Percentiles rank a stretch among this genome's conserved stretches.
These are phyloP conservation scores for Holotrichia oblita DNA, from an alignment of 1,140 invertebrate genomes.

Conservation along the genomic window DNA sequence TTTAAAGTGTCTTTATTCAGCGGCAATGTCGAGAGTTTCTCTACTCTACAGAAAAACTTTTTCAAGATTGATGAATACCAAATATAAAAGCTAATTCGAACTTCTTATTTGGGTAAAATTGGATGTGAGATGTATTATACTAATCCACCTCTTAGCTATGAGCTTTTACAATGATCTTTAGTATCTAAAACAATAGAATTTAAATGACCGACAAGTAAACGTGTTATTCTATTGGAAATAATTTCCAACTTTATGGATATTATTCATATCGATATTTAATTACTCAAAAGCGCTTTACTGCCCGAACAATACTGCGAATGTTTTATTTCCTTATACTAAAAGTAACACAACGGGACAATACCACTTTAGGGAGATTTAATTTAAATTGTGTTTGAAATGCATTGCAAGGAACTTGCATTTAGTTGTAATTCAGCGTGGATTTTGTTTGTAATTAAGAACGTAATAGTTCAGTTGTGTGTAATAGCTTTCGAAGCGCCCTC, in stretches of 20 bases:
- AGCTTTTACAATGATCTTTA: not conserved
- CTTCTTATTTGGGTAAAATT: not conserved
- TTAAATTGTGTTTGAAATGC: conserved; percentile 27
- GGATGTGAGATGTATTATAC: not conserved
- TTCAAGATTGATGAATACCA: conserved; percentile 13
- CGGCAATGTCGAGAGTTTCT: not conserved
- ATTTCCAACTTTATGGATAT: not conserved
- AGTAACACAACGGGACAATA: not conserved
- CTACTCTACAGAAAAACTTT: not conserved
- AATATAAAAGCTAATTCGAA: conserved; percentile 1
- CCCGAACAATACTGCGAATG: not conserved
- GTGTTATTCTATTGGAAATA: not conserved
- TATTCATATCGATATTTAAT: not conserved
- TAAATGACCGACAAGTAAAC: not conserved
- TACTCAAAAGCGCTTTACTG: not conserved
- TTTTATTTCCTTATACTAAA: not conserved
- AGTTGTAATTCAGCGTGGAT: conserved; percentile 33
- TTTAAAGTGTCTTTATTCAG: not conserved
- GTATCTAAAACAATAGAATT: not conserved
- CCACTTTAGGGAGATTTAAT: conserved; percentile 23
- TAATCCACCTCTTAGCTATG: not conserved
- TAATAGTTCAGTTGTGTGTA: conserved; percentile 35
- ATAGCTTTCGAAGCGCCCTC: conserved; percentile 28
- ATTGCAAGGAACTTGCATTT: conserved; percentile 21
- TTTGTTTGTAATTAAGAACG: conserved; percentile 37